These are phyloP conservation scores for Misgurnus anguillicaudatus DNA, from an alignment of 2,113 vertebrate genomes.

Conservation along the genomic window DNA sequence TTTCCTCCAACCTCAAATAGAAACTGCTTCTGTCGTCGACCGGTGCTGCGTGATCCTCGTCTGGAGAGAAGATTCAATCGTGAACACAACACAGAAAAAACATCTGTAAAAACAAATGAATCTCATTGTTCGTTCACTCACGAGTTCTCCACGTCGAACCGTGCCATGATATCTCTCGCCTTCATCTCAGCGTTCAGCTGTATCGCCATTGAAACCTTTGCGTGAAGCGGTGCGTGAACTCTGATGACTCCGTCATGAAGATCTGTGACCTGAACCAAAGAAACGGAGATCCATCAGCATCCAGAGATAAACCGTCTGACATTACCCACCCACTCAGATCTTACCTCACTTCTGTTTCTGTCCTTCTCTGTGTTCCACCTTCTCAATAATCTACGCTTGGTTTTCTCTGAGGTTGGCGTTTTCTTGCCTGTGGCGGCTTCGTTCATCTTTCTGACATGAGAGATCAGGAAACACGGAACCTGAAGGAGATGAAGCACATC, in stretches of 20 bases:
- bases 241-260: constrained; percentile 90
- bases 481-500: constrained; percentile 54
- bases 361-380: constrained; percentile 81
- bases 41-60: constrained; percentile 44
- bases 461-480: constrained; percentile 90
- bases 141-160: constrained; percentile 87
- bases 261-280: constrained; percentile 74
- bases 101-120: not conserved
- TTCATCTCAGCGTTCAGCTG: constrained; percentile 86
- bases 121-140: constrained; percentile 56
- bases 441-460: constrained; percentile 92
- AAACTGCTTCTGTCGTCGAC: constrained; percentile 76
- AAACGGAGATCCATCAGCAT: not conserved
- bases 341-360: constrained; percentile 80
- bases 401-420: constrained; percentile 76
- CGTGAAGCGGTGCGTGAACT: constrained; percentile 90
- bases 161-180: constrained; percentile 86
- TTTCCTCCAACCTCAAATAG: constrained; percentile 90
- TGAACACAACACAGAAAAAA: not conserved
- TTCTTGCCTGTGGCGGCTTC: constrained; percentile 81
- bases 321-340: not conserved
- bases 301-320: too few relatives aligned
- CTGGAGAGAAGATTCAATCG: constrained; percentile 35
- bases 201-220: constrained; percentile 96
- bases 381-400: constrained; percentile 79